A percentile compares a stretch with the other conserved stretches of the same genome.
Conservation (phyloP, 2,888 invertebrate genomes). For the Piscicola geometra region DNA sequence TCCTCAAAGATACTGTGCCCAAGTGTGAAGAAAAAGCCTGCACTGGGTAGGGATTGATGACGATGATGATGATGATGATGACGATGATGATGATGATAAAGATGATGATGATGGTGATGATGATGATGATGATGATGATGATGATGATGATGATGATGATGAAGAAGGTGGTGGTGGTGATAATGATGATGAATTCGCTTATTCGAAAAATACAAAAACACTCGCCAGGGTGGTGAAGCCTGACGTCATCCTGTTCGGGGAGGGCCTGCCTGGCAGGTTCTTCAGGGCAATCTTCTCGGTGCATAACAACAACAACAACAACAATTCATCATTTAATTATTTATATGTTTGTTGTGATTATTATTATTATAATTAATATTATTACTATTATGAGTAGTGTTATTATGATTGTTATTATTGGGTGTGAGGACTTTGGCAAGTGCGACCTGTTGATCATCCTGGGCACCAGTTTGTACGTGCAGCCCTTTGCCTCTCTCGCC, state of each 20-base stretch:
- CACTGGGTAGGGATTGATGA: not conserved
- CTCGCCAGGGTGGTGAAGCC: constrained; percentile 39
- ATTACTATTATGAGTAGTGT: not conserved
- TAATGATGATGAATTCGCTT: constrained; percentile 13
- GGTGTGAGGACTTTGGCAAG: constrained; percentile 68
- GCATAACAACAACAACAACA: too few species aligned
- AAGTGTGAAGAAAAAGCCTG: not conserved
- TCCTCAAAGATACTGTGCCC: too few species aligned
- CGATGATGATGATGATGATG: constrained; percentile 22
- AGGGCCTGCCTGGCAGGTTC: constrained; percentile 76
- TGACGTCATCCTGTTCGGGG: constrained; percentile 93
- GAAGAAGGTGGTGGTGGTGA: constrained; percentile 10
- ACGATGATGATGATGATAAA: constrained; percentile 24
- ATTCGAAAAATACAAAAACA: too few species aligned
- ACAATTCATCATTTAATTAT: not conserved
- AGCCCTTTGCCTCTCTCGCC: constrained; percentile 83
- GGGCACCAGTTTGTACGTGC: constrained; percentile 89
- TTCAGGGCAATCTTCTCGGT: constrained; percentile 61
- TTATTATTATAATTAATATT: not conserved
- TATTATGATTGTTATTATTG: not conserved
- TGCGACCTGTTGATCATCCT: constrained; percentile 89
- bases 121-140: constrained; percentile 23
- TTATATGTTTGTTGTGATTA: not conserved
- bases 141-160: constrained; percentile 25
- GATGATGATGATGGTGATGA: constrained; percentile 17